Evolutionary conservation across 2,888 invertebrate species (phyloP), one percentile per base, ranked within the genome.

Genomic region (Thumatha senex): DNA sequence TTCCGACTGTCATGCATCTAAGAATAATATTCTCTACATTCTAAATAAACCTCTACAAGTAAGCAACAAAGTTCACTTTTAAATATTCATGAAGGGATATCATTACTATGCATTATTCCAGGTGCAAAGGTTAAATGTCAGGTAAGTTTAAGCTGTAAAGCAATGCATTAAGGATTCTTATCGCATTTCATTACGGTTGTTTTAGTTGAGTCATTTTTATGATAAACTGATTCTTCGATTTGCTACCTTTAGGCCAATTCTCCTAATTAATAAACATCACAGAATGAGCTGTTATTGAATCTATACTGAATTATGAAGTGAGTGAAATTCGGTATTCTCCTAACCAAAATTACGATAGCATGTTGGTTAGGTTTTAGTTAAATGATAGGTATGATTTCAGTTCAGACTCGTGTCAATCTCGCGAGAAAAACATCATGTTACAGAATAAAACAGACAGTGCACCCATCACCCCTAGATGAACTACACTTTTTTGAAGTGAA

Each of bases 101-200:
- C 41, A 45, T 46, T 51, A 51, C 40, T 41, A 40, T 61, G 50
- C 48, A 58, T 52, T 40, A 51, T 39, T 40, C 40, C 33, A 50
- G 31, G 40, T 49, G 29, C 57, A 55, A 59, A 55, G 47, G 47
- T 58, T 15, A 57, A 58, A 39, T 7, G 10, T 18, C n/a, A 47
- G 14, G 35, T 44, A 47, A 67, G 52, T 67, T 55, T 66, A 44
- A 45, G 40, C 53, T 48, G 30, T 64, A 54, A 10, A 0, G 14
- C 13, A 10, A 14, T 1, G 13, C 10, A 4, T 14, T 56, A 59
- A 50, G 53, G n/a, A n/a, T n/a, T n/a, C n/a, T 51, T 48, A 48
- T 55, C 24, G 42, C 9, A 14, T 50, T 38, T 7, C 0, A 9
- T 9, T 18, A 34, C 30, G 30, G 35, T 42, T 15, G 33, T 14